Evolutionary conservation across 1,140 invertebrate species (phyloP), one percentile per base, ranked within the genome.

Genomic region (Drosophila quadrilineata): DNA sequence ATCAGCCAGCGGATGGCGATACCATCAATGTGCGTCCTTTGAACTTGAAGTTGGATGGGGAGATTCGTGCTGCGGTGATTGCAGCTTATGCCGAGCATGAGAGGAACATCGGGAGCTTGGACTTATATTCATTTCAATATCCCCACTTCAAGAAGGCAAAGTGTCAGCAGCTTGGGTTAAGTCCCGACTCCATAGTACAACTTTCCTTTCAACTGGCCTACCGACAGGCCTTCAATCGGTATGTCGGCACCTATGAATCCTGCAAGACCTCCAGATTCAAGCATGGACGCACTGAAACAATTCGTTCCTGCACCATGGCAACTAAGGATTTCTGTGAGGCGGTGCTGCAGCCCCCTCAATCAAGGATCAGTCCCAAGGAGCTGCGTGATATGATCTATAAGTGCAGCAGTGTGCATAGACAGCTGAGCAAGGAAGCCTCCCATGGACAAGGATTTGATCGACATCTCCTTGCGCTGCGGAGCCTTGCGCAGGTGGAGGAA

Each of bases 391-490:
- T 96, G 76, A 92, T 99, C 50, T 89, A 93, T n/a, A 92, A 96
- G 35, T 98, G 97, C 90, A 98, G 97, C 6, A 92, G 92, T 33
- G 91, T 93, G 29, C 98, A 99, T 89, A 93, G 92, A 1, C 90
- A 94, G 62, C 90, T 99, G 6, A 95, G 96, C 0, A 99, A 97
- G 89, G 94, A 99, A 84, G 98, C 98, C 10, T 96, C 98, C 0
- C 98, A 99, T 96, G 98, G 97, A 0, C 95, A 99, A 91, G 98
- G 98, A 2, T 99, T 99, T 90, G 98, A 99, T 91, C 91, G 98
- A 19, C 98, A 99, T 91, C 90, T 99, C 45, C 99, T 98, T 90
- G 96, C 93, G 0, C 88, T 99, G 31, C 94, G 93, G 77, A 92
- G 93, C 54, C 91, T 93, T 3, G 95, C 94, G 0, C 92, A 96